Percentiles rank a stretch among this genome's conserved stretches.
Evolutionary conservation across 2,797 vertebrate genomes (phyloP).

Genomic region (Staurois parvus): DNA sequence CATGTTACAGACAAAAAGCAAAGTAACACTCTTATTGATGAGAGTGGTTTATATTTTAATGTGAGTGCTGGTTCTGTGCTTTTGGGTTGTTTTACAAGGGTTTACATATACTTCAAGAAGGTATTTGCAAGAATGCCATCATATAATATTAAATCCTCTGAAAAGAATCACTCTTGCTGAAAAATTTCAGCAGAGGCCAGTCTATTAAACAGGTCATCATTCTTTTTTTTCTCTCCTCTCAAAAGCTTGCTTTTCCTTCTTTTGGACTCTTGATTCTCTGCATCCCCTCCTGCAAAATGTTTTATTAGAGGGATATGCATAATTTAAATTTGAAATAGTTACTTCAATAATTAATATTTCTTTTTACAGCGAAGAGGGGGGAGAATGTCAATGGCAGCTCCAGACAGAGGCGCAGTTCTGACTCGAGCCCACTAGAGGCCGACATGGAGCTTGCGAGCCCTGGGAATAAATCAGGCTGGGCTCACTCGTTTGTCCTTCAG

Average conservation of each 20-base stretch:
- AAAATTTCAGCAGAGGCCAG: too few species aligned
- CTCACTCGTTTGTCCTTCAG: slow-evolving; percentile 74
- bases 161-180: too few species aligned
- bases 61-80: too few species aligned
- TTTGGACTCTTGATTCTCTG: not conserved
- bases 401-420: slow-evolving; percentile 38
- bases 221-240: not conserved
- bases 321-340: slow-evolving; percentile 58
- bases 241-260: not conserved
- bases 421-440: slow-evolving; percentile 61
- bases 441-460: slow-evolving; percentile 64
- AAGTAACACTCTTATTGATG: too few species aligned
- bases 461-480: slow-evolving; percentile 72
- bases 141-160: too few species aligned
- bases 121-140: too few species aligned
- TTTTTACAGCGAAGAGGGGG: slow-evolving; percentile 34
- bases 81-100: too few species aligned
- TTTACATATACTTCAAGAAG: too few species aligned
- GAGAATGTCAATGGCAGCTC: slow-evolving; percentile 42
- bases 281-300: not conserved
- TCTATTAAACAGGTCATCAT: not conserved
- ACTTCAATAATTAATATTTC: slow-evolving; percentile 57
- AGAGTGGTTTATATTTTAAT: too few species aligned
- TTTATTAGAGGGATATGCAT: slow-evolving; percentile 51
- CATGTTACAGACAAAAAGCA: too few species aligned